These are phyloP conservation scores for Strix aluco DNA, from an alignment of 2,113 vertebrate genomes.

Conservation along the genomic window DNA sequence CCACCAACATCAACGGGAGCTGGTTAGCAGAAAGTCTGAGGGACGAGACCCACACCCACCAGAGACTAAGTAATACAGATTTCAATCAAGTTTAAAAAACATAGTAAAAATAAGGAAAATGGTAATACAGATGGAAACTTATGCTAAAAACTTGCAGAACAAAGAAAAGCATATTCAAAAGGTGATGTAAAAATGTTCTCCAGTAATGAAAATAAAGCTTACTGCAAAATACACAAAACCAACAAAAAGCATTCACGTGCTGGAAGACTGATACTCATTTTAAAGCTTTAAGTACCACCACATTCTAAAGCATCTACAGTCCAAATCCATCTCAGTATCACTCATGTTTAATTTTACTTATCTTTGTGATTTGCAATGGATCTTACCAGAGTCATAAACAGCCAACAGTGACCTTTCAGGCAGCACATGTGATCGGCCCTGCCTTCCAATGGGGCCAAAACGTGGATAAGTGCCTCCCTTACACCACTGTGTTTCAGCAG, in stretches of 20 bases:
- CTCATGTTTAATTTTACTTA: not conserved
- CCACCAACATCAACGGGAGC: not conserved
- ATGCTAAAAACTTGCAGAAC: not conserved
- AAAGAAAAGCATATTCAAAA: not conserved
- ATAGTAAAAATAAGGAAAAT: not conserved
- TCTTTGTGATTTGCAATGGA: not conserved
- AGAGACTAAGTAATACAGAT: not conserved
- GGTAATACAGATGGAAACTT: not conserved
- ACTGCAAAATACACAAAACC: not conserved
- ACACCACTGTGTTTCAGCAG: not conserved
- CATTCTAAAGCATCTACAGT: not conserved
- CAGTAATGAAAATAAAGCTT: not conserved
- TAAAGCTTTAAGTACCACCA: not conserved
- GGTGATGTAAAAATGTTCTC: not conserved
- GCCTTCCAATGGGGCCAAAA: not conserved
- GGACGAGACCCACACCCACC: not conserved
- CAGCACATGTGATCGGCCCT: rapidly evolving
- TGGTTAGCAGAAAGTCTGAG: not conserved
- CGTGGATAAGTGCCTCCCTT: too few species aligned
- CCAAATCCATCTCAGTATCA: not conserved
- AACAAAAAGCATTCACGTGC: not conserved
- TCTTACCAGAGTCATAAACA: not conserved
- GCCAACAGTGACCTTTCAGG: not conserved
- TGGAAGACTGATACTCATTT: not conserved
- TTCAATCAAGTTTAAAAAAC: not conserved